Percentiles rank a stretch among this genome's conserved stretches.
These are phyloP conservation scores for Acanthopleura granulata DNA, from an alignment of 2,888 invertebrate genomes.

Conservation along the genomic window DNA sequence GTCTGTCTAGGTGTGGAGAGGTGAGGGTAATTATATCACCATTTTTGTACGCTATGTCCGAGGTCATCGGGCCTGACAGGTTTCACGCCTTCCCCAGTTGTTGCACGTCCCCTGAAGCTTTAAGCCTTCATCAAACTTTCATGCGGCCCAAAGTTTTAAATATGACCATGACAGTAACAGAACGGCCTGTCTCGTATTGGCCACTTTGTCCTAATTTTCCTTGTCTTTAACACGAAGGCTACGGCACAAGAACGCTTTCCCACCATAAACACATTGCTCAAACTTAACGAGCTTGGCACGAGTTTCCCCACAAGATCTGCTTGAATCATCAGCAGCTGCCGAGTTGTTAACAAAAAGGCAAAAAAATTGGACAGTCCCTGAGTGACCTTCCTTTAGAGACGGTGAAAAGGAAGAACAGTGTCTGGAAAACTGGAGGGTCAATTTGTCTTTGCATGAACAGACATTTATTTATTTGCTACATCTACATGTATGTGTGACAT, in stretches of 20 bases:
- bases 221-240: constrained; percentile 5
- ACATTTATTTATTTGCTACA: too few relatives aligned
- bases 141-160: background rate
- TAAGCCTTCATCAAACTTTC: constrained; percentile 14
- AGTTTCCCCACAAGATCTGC: too few relatives aligned
- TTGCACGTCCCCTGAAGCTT: background rate
- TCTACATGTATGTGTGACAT: too few relatives aligned
- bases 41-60: background rate
- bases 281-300: too few relatives aligned
- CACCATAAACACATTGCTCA: constrained; percentile 4
- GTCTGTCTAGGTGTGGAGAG: background rate
- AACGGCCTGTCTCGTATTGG: background rate
- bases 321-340: too few relatives aligned
- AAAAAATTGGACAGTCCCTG: too few relatives aligned
- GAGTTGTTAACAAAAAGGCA: too few relatives aligned
- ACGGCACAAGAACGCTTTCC: background rate
- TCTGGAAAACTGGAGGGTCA: too few relatives aligned
- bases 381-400: too few relatives aligned
- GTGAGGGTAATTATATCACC: background rate
- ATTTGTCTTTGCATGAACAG: too few relatives aligned
- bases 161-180: constrained; percentile 8
- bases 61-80: background rate
- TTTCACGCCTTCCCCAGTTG: background rate
- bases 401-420: too few relatives aligned
- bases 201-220: constrained; percentile 12